Evolutionary conservation across 2,797 vertebrate species (phyloP), one percentile per base, ranked within the genome.

Genomic region (Lateolabrax maculatus): DNA sequence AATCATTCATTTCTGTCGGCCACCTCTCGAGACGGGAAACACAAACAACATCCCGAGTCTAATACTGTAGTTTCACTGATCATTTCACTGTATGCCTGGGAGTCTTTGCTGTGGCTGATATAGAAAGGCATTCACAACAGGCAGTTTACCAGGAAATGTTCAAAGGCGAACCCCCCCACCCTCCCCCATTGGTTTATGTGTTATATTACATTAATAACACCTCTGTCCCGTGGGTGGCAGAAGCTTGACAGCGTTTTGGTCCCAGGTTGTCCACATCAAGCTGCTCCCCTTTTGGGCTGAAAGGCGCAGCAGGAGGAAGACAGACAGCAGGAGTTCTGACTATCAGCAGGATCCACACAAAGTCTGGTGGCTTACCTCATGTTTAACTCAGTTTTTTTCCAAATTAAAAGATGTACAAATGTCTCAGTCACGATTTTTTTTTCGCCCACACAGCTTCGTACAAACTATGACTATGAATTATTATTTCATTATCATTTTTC

Each of bases 201-300:
- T 93, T 92, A 91, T 92, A 93, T 94, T 93, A 88, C 92, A 92
- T 92, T 90, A 92, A 94, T 92, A 92, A 93, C 90, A 90, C 92
- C 87, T 91, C 43, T 18, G 81, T 92, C 93, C 83, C 80, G 67
- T 71, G 88, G 92, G 93, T 75, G 83, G 86, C 29, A 41, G 83
- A 75, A 64, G 79, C 83, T 84, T 86, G 86, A 87, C 91, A 83
- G 88, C 81, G 15, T 61, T 73, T 83, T 15, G 74, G 77, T 92
- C 89, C 85, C 90, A 64, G 89, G 86, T 84, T 76, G 87, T 81
- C 86, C 79, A 77, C 85, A 69, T 84, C 83, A 46, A 79, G 83
- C 85, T 74, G 86, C 84, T 86, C 67, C 69, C 90, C 74, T 84
- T 84, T 81, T 70, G 57, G 77, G 77, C 84, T 87, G 89, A 89